These are phyloP conservation scores for Ridgeia piscesae DNA, from an alignment of 1,140 invertebrate genomes.

Conservation along the genomic window DNA sequence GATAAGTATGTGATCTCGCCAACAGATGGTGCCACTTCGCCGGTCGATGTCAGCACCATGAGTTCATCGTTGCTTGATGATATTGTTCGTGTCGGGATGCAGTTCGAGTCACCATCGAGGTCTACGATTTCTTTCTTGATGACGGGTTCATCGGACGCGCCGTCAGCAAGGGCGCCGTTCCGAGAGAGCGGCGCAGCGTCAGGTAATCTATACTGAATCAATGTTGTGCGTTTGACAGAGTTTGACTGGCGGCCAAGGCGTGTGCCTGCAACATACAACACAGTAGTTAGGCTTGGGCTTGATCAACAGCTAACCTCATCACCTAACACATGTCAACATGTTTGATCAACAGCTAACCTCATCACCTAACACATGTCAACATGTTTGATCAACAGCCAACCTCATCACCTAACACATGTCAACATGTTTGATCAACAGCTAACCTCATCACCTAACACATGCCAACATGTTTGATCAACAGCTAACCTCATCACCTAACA, in stretches of 20 bases:
- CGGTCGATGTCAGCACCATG: conserved; percentile 1
- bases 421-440: too few species aligned
- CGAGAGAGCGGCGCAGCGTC: not conserved
- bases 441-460: too few species aligned
- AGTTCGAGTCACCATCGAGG: not conserved
- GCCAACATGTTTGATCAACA: too few species aligned
- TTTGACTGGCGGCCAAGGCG: conserved; percentile 54
- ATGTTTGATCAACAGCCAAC: too few species aligned
- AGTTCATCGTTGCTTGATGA: not conserved
- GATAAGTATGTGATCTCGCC: not conserved
- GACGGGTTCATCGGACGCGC: not conserved
- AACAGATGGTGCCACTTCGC: not conserved
- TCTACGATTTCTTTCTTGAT: conserved; percentile 12
- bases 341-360: too few species aligned
- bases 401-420: too few species aligned
- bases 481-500: too few species aligned
- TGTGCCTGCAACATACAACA: conserved; percentile 37
- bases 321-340: not conserved
- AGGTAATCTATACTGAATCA: conserved; percentile 19
- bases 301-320: not conserved
- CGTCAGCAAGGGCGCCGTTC: not conserved
- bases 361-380: too few species aligned
- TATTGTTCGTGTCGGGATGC: not conserved
- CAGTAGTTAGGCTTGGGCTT: not conserved
- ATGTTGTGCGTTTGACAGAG: conserved; percentile 42